Evolutionary conservation across 2,888 invertebrate genomes (phyloP), one percentile per base, ranked within the genome.

Genomic region (Drosophila mettleri): DNA sequence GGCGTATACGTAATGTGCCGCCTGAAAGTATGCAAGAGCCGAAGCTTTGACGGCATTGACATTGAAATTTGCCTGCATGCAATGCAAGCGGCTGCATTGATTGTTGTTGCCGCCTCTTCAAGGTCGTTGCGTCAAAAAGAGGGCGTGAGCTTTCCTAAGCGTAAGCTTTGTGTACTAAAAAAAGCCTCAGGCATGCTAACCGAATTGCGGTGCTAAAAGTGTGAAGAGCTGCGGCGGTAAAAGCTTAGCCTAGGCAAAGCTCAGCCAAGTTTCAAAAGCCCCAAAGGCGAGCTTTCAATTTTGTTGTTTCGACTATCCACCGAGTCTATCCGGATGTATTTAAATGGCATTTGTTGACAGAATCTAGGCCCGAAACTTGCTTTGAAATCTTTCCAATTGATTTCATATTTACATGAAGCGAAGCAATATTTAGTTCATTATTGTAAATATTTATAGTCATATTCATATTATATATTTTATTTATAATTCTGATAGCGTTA

Each of bases 21-120:
- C 79, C 78, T 64, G 51, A 53, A 65, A 69, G 71, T 81, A 80
- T 71, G 79, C 81, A 80, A 60, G 48, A 36, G 57, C 74, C 20
- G 71, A 66, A 74, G 78, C 78, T 78, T 49, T 27, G 22, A 49
- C 75, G 75, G 54, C 87, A 78, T 73, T 87, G 87, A 87, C 87
- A 86, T 78, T 87, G 89, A 81, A 74, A 69, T 57, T 60, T 57
- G 41, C 51, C 27, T 53, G 24, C 38, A 22, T 60, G 68, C 68
- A 66, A 14, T 60, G 62, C 53, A 36, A 39, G 48, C 58, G 62
- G 59, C 43, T 76, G 84, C 77, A 82, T 82, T 82, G 83, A 82
- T 87, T 82, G 54, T 43, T 66, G 61, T 34, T 68, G 51, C 51
- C 49, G 41, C 58, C 55, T 22, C 5, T 27, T 86, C 86, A 84